Evolutionary conservation across 2,113 vertebrate genomes (phyloP), one percentile per base, ranked within the genome.

Genomic region (Sphyrna mokarran): DNA sequence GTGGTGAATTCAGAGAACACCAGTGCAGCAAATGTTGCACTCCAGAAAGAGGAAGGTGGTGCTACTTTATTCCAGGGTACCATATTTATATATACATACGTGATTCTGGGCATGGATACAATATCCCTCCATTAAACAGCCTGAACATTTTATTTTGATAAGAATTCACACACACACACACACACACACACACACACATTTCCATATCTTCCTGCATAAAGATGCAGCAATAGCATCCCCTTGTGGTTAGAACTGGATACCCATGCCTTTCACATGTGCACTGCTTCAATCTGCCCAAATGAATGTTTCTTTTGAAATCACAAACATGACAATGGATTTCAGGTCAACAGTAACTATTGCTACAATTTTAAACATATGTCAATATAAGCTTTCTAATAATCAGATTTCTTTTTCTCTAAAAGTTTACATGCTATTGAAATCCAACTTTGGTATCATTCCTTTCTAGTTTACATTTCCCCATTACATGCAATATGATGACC

Each of bases 231-330:
- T n/a, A 90, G 87, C 87, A 90, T 63, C 87, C 87, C 58, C 87
- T 90, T 61, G 58, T 90, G 87, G 61, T 90, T 58, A 63, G 87
- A 63, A 90, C 87, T 90, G 87, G 58, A 63, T n/a, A 90, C 43
- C 54, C 33, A 29, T 33, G 26, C 16, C 54, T 61, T 63, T 63
- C 14, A n/a, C 5, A 61, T 4, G 26, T 54, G 23, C 40, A 43
- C 43, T 16, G 58, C 43, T 87, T 90, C 86, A 89, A 13, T 89
- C 86, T 89, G 86, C 29, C 48, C 48, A 54, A 29, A 43, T 83
- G 1, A 40, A 76, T 2, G 9, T 29, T 76, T 76, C 7, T 40
- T 20, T 18, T 20, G n/a, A 16, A 40, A 40, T 8, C 26, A 18
- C 3, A 22, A 83, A 40, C 37, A 40, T 20, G 37, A 80, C 11